phyloP scores from a whole-genome alignment of 2,888 invertebrate species.

The Meloe dianella region DNA sequence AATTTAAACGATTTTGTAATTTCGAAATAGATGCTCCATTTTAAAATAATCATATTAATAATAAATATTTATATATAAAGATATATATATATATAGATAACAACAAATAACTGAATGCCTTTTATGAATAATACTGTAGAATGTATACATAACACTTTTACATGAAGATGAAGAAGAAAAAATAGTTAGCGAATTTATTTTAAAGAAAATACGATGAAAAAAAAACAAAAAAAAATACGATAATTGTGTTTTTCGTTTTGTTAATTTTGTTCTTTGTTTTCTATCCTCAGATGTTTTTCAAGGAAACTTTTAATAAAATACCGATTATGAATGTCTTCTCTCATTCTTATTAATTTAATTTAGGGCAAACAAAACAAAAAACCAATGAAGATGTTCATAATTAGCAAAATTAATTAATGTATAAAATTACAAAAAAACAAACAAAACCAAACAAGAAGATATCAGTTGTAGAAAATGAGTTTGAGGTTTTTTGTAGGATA shows the following conservation, averaged over 20 bases:
- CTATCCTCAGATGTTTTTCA: slow-evolving; percentile 20
- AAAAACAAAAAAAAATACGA: too few species aligned
- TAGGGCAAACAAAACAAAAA: neutral
- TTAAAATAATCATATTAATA: slow-evolving; percentile 37
- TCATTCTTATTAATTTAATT: neutral
- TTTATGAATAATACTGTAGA: slow-evolving; percentile 60
- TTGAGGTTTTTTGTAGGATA: slow-evolving; percentile 60
- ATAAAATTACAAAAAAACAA: slow-evolving; percentile 37
- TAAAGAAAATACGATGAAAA: slow-evolving; percentile 35
- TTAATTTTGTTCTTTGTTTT: slow-evolving; percentile 39
- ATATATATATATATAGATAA: slow-evolving; percentile 35
- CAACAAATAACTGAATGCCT: slow-evolving; percentile 61
- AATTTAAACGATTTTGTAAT: slow-evolving; percentile 52
- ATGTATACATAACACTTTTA: slow-evolving; percentile 59
- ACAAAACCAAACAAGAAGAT: slow-evolving; percentile 32
- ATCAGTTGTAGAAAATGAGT: slow-evolving; percentile 59
- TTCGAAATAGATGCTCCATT: slow-evolving; percentile 53
- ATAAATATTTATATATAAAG: slow-evolving; percentile 55
- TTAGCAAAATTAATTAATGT: slow-evolving; percentile 54
- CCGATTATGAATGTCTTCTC: slow-evolving; percentile 7
- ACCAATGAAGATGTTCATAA: slow-evolving; percentile 46
- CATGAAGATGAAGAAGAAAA: slow-evolving; percentile 48
- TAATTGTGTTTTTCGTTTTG: slow-evolving; percentile 47
- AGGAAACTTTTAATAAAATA: neutral
- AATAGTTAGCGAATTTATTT: slow-evolving; percentile 56